These are phyloP conservation scores for Drosophila testacea DNA, from an alignment of 2,888 invertebrate genomes.

Conservation along the genomic window DNA sequence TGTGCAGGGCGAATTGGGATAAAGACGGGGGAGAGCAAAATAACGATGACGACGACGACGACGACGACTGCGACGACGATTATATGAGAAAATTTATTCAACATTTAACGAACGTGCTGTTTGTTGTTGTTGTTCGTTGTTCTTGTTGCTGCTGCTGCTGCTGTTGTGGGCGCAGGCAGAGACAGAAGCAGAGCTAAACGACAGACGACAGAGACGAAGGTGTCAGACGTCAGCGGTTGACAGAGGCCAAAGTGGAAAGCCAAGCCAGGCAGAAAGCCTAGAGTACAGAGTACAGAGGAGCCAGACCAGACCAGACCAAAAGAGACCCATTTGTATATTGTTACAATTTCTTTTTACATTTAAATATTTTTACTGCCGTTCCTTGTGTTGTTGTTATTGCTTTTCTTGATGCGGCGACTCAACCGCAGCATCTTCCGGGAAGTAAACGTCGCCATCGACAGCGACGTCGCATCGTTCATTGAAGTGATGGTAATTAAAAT, in stretches of 20 bases:
- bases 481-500: constrained; percentile 76
- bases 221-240: constrained; percentile 60
- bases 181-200: constrained; percentile 6
- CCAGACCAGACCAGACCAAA: neutral
- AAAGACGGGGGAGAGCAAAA: constrained; percentile 39
- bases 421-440: constrained; percentile 2
- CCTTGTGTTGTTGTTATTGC: constrained; percentile 9
- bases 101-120: constrained; percentile 73
- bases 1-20: constrained; percentile 29
- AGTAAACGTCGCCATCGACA: neutral
- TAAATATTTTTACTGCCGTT: constrained; percentile 31
- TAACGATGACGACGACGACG: constrained; percentile 47
- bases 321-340: constrained; percentile 63
- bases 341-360: constrained; percentile 65
- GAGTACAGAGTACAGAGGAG: neutral
- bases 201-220: constrained; percentile 53
- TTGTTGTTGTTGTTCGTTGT: constrained; percentile 40
- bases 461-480: constrained; percentile 40
- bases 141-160: constrained; percentile 30
- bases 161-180: constrained; percentile 54
- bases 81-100: constrained; percentile 77
- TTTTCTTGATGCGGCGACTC: constrained; percentile 4
- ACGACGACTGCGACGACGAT: constrained; percentile 62
- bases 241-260: constrained; percentile 63
- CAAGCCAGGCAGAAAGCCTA: constrained; percentile 15